These are phyloP conservation scores for Reticulitermes lucifugus DNA, from an alignment of 2,888 invertebrate genomes.

Conservation along the genomic window DNA sequence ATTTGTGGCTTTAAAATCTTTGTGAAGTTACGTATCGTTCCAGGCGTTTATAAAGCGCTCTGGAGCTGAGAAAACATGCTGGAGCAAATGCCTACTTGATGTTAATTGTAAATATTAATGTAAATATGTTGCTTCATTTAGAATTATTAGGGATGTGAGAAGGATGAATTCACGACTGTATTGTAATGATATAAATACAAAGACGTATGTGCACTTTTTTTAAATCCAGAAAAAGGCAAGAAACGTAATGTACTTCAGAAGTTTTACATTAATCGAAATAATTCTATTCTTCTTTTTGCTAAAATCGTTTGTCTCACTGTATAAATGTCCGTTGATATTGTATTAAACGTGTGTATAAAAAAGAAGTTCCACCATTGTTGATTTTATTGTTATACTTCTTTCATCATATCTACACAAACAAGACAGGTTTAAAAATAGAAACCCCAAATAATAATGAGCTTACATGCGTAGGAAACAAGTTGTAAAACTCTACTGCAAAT, in stretches of 20 bases:
- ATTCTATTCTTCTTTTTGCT: conserved; percentile 15
- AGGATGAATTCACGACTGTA: background rate
- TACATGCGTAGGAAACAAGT: no score
- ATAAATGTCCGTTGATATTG: conserved; percentile 8
- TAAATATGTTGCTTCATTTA: background rate
- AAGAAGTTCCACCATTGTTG: background rate
- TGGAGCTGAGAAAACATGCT: no score
- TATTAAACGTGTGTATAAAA: conserved; percentile 24
- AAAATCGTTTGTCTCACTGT: conserved; percentile 17
- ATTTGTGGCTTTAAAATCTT: no score
- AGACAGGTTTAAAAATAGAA: no score
- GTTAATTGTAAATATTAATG: background rate
- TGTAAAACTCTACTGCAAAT: no score
- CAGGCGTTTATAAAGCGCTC: no score
- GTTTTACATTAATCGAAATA: background rate
- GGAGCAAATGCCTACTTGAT: background rate
- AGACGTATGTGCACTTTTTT: background rate
- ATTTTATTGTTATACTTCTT: no score
- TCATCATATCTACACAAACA: no score
- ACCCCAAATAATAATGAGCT: no score
- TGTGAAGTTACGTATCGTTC: no score
- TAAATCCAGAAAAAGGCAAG: background rate
- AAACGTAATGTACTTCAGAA: background rate
- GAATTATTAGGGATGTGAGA: background rate
- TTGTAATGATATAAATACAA: background rate